Evolutionary conservation across 2,888 invertebrate species (phyloP), one percentile per base, ranked within the genome.

Genomic region (Eupithecia inturbata): DNA sequence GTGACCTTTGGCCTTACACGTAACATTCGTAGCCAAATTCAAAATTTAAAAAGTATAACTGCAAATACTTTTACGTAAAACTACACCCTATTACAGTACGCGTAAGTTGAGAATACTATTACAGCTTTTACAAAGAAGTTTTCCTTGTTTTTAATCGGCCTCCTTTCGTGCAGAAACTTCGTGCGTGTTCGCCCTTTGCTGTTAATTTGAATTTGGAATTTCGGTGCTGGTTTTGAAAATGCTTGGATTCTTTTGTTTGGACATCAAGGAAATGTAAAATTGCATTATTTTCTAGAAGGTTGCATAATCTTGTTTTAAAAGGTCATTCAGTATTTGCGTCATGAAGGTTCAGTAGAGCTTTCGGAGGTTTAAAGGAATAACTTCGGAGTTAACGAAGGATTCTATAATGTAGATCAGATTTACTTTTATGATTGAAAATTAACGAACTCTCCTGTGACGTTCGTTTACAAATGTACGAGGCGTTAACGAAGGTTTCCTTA

Each of bases 1-100:
- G 79, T 84, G 89, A 91, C 90, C 91, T 90, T 89, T 91, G 90
- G 84, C 90, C 87, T 90, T 83, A 88, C 91, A 91, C 91, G 91
- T 85, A 79, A 87, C 78, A 80, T 79, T 78, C 82, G 82, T 83
- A 79, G 80, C 81, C 74, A 36, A 77, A 73, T 74, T 78, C 77
- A 79, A 77, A 80, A 82, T 84, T 80, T 79, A 86, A 88, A 87
- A 89, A 85, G 83, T 77, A 82, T 79, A 81, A 73, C 67, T 14
- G 45, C 78, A 68, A 75, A 71, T 77, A 68, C 73, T 33, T 70
- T 71, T 41, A 28, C 22, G 7, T 26, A 26, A 74, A 68, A 41
- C 28, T 71, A 53, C 26, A 70, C 74, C 67, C 19, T 77, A 64
- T 60, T 0, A 0, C 28, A 26, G 1, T 5, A 9, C 0, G 0